Conservation (phyloP, 2,888 invertebrate genomes). For the Polyommatus icarus region DNA sequence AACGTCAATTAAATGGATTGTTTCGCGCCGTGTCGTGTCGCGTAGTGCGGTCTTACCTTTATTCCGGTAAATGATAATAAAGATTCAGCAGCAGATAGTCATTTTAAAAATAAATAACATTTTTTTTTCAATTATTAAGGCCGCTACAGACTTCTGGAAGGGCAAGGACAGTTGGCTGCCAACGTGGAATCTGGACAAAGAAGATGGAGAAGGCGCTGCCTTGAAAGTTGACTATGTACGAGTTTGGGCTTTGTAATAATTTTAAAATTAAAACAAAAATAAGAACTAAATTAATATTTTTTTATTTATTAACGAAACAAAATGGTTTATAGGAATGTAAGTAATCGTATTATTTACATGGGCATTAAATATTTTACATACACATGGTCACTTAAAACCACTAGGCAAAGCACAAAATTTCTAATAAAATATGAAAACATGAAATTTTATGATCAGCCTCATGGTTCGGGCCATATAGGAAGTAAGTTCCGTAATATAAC, state of each 20-base stretch:
- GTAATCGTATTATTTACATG: background rate
- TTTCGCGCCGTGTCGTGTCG: too few species aligned
- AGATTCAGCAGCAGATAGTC: too few species aligned
- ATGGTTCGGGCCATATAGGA: background rate
- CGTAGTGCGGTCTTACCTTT: too few species aligned
- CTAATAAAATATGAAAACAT: too few species aligned
- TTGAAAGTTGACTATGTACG: slow-evolving; percentile 84
- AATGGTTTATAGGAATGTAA: background rate
- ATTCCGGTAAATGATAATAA: too few species aligned
- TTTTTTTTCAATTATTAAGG: slow-evolving; percentile 50
- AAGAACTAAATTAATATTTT: background rate
- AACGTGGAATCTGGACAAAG: slow-evolving; percentile 78
- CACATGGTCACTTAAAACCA: background rate
- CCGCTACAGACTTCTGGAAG: slow-evolving; percentile 83
- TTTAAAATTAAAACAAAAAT: background rate
- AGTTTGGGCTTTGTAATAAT: slow-evolving; percentile 79
- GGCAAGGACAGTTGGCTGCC: slow-evolving; percentile 75
- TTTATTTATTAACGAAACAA: background rate
- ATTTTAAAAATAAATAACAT: too few species aligned
- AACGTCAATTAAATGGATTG: too few species aligned
- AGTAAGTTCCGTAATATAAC: background rate
- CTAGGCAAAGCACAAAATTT: background rate
- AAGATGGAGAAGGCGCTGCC: slow-evolving; percentile 77
- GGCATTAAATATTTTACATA: background rate
- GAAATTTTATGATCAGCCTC: background rate